Conservation (phyloP, 1,140 invertebrate genomes). For the Cyclargus thomasi region DNA sequence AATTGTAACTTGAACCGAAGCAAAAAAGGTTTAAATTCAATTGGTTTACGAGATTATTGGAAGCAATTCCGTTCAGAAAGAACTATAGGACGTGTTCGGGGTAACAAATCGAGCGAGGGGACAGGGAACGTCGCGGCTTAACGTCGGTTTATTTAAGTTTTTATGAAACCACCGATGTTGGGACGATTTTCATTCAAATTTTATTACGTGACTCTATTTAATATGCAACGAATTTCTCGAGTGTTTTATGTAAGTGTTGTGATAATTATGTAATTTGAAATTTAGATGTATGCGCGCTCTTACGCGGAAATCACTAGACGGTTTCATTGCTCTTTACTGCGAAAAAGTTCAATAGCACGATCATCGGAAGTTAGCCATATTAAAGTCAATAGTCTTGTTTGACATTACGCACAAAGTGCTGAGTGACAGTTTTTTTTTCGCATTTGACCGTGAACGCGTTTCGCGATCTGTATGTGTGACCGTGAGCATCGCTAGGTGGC, state of each 20-base stretch:
- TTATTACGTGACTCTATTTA: conserved; percentile 24
- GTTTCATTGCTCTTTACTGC: conserved; percentile 4
- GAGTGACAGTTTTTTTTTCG: no score
- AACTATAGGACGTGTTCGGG: conserved; percentile 62
- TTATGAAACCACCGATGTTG: conserved; percentile 36
- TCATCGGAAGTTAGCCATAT: neutral
- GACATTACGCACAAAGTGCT: no score
- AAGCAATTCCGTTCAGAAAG: conserved; percentile 70
- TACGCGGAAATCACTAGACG: conserved; percentile 7
- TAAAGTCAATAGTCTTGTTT: neutral
- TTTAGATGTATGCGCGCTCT: conserved; percentile 11
- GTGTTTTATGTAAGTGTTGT: conserved; percentile 8
- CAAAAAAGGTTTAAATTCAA: conserved; percentile 61
- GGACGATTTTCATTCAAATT: conserved; percentile 36
- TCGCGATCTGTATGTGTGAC: no score
- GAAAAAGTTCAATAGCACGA: conserved; percentile 12
- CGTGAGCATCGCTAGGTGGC: no score
- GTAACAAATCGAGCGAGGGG: conserved; percentile 40
- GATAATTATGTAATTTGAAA: conserved; percentile 11
- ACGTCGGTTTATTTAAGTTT: conserved; percentile 54
- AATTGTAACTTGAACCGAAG: conserved; percentile 52
- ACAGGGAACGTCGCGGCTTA: conserved; percentile 41
- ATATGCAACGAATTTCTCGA: conserved; percentile 15
- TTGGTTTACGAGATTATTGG: conserved; percentile 51
- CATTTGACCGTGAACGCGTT: no score